Evolutionary conservation across 2,888 invertebrate species (phyloP).

Genomic region (Druceiella hillmani): DNA sequence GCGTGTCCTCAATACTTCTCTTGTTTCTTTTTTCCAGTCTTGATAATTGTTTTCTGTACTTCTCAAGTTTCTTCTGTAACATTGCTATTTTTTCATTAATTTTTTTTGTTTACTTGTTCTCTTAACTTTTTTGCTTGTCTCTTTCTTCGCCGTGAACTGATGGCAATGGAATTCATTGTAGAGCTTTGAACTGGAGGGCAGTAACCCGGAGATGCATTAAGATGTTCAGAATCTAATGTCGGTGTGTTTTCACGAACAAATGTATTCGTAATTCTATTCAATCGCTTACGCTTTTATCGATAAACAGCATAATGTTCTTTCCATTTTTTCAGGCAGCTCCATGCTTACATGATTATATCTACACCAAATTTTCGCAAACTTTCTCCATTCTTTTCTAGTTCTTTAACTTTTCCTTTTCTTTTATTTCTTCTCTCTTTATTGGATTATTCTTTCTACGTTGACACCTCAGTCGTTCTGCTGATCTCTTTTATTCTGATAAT

Average conservation of each 20-base stretch:
- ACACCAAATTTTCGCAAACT: constrained; percentile 11
- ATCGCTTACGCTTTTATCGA: constrained; percentile 13
- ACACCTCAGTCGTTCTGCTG: constrained; percentile 13
- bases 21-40: too few species aligned
- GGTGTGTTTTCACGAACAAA: constrained; percentile 13
- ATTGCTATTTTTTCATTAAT: constrained; percentile 6
- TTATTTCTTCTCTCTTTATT: constrained; percentile 17
- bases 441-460: constrained; percentile 20
- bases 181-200: constrained; percentile 4
- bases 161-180: constrained; percentile 6
- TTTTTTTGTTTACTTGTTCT: too few species aligned
- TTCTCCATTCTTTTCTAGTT: constrained; percentile 19
- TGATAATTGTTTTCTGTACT: too few species aligned
- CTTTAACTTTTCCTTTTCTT: constrained; percentile 15
- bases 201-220: constrained; percentile 6
- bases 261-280: constrained; percentile 5
- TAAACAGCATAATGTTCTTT: constrained; percentile 15
- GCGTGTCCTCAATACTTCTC: too few species aligned
- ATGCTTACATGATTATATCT: constrained; percentile 14
- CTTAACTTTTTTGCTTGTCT: constrained; percentile 9
- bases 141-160: constrained; percentile 6
- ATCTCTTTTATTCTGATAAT: constrained; percentile 8
- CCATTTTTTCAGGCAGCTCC: constrained; percentile 11
- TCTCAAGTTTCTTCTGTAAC: constrained; percentile 7
- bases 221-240: too few species aligned